Evolutionary conservation across 2,888 invertebrate species (phyloP), one percentile per base, ranked within the genome.

Genomic region (Exephanes ischioxanthus): DNA sequence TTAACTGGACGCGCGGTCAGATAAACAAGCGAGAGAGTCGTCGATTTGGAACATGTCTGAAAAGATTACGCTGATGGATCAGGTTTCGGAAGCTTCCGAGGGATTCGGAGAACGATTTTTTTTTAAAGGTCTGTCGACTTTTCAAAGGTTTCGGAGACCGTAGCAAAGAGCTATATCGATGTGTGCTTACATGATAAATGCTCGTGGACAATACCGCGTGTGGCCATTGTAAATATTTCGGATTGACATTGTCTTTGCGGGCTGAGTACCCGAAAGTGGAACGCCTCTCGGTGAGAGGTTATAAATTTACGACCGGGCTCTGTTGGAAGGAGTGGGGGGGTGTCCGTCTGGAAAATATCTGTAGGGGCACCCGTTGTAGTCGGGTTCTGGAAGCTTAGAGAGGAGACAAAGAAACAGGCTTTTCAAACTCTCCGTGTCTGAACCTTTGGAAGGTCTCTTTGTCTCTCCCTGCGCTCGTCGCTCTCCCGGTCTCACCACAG

Each of bases 291-390:
- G 14, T 48, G 45, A 48, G 45, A 48, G 16, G 45, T 48, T 48
- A 48, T 4, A 16, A 48, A 48, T 48, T 48, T 48, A 48, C 45
- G 16, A 48, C 16, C 2, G 45, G 45, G 16, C 45, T 16, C 4
- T 3, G 3, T 4, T 48, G 45, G 3, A 48, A 48, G 45, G 45
- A 3, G 16, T 3, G 45, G 5, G 5, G 30, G 61, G 51, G 51
- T 51, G 76, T 30, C 7, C 63, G 63, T 76, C 66, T 66, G 76
- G 51, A 51, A 76, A 51, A 37, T 76, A 76, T 66, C 48, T 45
- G 26, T 16, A 33, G 30, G 19, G 37, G 33, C n/a, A 19, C 75
- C 22, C 26, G 58, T 26, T 33, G 51, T 48, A 30, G 33, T 63
- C 63, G 37, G 33, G 22, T 22, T 37, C 63, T 63, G 63, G 33